A percentile compares a stretch with the other conserved stretches of the same genome.
phyloP scores from a whole-genome alignment of 2,797 vertebrate species.

The Tokudaia tokunoshimensis region DNA sequence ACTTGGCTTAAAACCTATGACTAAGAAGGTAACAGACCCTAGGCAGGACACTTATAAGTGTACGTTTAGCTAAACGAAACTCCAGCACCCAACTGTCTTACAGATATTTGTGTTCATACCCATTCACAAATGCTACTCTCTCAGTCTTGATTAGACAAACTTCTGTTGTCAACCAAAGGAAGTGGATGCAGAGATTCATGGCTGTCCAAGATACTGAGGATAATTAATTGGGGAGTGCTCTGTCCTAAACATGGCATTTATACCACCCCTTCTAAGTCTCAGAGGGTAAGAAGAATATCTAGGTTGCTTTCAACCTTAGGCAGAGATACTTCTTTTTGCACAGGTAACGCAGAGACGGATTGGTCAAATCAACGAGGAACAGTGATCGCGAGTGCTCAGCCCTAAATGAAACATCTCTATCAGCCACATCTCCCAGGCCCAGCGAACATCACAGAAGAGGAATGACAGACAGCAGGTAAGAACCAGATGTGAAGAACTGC shows the following conservation, averaged over 20 bases:
- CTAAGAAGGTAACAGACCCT: background rate
- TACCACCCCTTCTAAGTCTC: background rate
- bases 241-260: background rate
- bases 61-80: background rate
- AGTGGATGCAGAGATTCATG: background rate
- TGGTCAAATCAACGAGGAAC: background rate
- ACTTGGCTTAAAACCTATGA: background rate
- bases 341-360: background rate
- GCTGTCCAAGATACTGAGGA: background rate
- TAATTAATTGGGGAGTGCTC: background rate
- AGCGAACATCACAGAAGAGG: background rate
- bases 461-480: background rate
- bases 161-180: background rate
- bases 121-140: background rate
- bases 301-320: background rate
- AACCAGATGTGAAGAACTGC: background rate
- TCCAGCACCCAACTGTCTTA: background rate
- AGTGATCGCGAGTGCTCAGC: background rate
- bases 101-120: no score
- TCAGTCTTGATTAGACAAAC: background rate
- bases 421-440: background rate
- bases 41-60: no score
- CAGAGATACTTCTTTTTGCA: background rate
- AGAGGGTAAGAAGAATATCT: background rate
- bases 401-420: background rate